phyloP scores from a whole-genome alignment of 2,888 invertebrate species.

The Ophioninae sp. region DNA sequence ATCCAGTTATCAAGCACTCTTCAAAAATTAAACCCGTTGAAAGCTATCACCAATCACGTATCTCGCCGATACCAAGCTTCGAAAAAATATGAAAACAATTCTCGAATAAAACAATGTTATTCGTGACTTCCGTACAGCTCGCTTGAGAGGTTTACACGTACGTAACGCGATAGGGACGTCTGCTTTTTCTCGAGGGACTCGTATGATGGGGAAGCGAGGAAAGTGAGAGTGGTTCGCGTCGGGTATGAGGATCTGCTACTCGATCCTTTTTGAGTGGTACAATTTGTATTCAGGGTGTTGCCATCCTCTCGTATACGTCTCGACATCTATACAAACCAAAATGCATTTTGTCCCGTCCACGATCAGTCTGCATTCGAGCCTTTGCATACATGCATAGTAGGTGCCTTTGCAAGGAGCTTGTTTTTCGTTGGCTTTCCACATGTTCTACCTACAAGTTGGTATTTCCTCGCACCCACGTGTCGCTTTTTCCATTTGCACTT shows the following conservation, averaged over 20 bases:
- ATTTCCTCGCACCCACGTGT: not conserved
- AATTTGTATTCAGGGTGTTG: constrained; percentile 69
- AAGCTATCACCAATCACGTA: not conserved
- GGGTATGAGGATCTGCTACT: constrained; percentile 59
- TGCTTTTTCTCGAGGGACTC: constrained; percentile 44
- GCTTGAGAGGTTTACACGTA: constrained; percentile 3
- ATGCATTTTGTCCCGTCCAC: constrained; percentile 57
- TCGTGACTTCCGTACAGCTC: not conserved
- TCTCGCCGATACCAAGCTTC: not conserved
- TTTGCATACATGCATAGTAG: constrained; percentile 14
- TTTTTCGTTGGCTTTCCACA: constrained; percentile 35
- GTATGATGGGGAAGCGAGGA: constrained; percentile 30
- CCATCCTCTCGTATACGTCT: constrained; percentile 61
- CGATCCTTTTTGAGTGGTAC: constrained; percentile 63
- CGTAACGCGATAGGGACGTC: constrained; percentile 16
- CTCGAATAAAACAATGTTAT: not conserved
- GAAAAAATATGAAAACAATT: not conserved
- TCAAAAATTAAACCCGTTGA: not conserved
- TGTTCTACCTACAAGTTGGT: not conserved
- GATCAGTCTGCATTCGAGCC: constrained; percentile 34
- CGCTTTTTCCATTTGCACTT: not conserved
- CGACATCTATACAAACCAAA: constrained; percentile 67
- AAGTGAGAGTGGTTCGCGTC: constrained; percentile 53
- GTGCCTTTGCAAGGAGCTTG: constrained; percentile 46
- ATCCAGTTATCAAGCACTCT: not conserved